Evolutionary conservation across 2,888 invertebrate genomes (phyloP).

Genomic region (Andrena dorsata): DNA sequence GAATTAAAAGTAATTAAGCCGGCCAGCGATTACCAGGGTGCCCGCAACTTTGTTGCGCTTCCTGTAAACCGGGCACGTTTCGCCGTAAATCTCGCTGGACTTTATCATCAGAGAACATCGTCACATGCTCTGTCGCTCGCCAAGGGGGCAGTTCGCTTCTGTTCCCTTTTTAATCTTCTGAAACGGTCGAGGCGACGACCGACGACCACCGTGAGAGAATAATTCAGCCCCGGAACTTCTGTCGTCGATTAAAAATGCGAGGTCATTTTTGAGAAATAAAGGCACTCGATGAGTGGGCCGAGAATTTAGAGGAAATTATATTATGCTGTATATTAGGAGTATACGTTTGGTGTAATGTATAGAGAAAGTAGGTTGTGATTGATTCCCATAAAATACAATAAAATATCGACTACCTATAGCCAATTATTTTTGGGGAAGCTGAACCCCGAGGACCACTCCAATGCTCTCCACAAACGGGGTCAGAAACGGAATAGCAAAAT

Average conservation of each 20-base stretch:
- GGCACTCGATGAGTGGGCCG: too few relatives aligned
- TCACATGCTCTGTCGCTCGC: slow-evolving; percentile 40
- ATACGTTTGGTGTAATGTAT: too few relatives aligned
- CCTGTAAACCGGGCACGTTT: slow-evolving; percentile 59
- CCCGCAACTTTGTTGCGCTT: slow-evolving; percentile 59
- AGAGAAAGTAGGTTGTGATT: too few relatives aligned
- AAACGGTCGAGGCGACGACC: not conserved
- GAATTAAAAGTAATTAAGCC: slow-evolving; percentile 70
- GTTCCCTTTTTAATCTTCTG: not conserved
- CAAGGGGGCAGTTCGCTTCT: slow-evolving; percentile 13
- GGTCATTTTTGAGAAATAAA: too few relatives aligned
- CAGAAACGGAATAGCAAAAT: too few relatives aligned
- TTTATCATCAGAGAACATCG: slow-evolving; percentile 64
- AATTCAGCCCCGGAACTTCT: not conserved
- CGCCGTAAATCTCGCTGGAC: slow-evolving; percentile 58
- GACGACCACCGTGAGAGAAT: not conserved
- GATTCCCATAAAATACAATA: too few relatives aligned
- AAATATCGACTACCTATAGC: too few relatives aligned
- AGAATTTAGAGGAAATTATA: not conserved
- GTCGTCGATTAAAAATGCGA: not conserved
- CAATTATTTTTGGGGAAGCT: too few relatives aligned
- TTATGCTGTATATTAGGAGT: too few relatives aligned
- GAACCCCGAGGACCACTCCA: too few relatives aligned
- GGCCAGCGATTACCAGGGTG: slow-evolving; percentile 29
- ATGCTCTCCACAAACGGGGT: too few relatives aligned